Conservation (phyloP, 2,113 vertebrate genomes). For the Morone saxatilis region DNA sequence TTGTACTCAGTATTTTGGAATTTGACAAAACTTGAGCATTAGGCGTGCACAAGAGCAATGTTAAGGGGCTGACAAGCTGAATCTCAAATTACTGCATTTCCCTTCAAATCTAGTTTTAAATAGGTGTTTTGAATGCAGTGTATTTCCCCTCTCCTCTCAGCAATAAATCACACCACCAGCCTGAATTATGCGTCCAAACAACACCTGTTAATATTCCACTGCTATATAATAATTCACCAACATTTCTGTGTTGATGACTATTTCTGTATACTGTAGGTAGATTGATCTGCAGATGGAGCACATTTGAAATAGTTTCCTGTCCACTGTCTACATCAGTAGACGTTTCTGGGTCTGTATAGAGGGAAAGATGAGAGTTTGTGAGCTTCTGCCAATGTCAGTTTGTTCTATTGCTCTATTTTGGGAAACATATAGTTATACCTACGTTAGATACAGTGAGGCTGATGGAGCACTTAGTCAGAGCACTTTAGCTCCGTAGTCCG, state of each 20-base stretch:
- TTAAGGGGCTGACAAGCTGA: conserved; percentile 29
- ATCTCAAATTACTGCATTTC: conserved; percentile 33
- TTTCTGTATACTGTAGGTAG: not conserved
- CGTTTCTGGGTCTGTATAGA: not conserved
- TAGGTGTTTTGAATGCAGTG: conserved; percentile 7
- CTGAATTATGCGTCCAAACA: conserved; percentile 9
- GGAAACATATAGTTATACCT: conserved; percentile 43
- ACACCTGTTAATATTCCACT: conserved; percentile 6
- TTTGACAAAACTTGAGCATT: conserved; percentile 5
- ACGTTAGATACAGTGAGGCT: conserved; percentile 59
- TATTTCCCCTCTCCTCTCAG: not conserved
- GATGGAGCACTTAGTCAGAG: conserved; percentile 71
- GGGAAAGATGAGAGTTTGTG: not conserved
- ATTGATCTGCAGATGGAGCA: not conserved
- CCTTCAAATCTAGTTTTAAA: conserved; percentile 17
- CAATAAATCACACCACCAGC: conserved; percentile 1
- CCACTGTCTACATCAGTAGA: conserved; percentile 1
- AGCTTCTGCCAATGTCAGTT: conserved; percentile 22
- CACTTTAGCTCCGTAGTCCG: conserved; percentile 57
- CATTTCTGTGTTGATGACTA: not conserved
- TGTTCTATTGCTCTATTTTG: conserved; percentile 60
- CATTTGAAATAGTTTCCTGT: conserved; percentile 7
- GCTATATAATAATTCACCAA: not conserved
- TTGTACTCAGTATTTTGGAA: conserved; percentile 3
- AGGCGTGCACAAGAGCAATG: not conserved